These are phyloP conservation scores for Protonibea diacanthus DNA, from an alignment of 2,797 vertebrate species.

Conservation along the genomic window DNA sequence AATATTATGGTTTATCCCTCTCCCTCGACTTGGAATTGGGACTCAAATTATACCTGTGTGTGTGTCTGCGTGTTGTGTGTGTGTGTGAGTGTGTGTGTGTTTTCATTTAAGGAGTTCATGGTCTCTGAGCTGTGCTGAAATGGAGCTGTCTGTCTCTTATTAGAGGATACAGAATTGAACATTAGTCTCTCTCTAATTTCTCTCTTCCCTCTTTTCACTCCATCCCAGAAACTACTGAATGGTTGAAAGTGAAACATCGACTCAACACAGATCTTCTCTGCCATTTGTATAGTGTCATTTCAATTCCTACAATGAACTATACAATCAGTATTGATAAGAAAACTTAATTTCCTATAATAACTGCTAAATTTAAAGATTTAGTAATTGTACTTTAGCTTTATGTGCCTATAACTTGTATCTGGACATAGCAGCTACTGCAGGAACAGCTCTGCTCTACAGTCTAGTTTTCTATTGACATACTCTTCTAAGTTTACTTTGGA, in stretches of 20 bases:
- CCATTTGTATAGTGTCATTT: not conserved
- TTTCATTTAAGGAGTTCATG: conserved; percentile 63
- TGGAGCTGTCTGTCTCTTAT: conserved; percentile 60
- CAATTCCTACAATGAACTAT: not conserved
- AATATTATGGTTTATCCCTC: conserved; percentile 74
- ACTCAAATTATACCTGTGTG: conserved; percentile 58
- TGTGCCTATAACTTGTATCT: not conserved
- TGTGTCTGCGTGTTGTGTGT: conserved; percentile 20
- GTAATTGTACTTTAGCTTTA: not conserved
- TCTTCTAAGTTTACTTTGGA: conserved; percentile 35
- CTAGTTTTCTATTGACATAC: conserved; percentile 20
- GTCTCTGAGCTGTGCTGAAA: conserved; percentile 51
- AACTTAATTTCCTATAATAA: not conserved
- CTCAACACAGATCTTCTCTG: conserved; percentile 1
- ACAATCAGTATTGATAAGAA: not conserved
- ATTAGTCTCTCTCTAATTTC: conserved; percentile 7
- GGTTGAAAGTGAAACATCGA: not conserved
- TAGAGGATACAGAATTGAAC: conserved; percentile 41
- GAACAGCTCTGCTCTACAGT: conserved; percentile 6
- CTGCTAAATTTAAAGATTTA: not conserved
- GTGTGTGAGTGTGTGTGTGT: conserved; percentile 7
- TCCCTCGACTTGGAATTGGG: conserved; percentile 42
- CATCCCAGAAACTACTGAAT: conserved; percentile 16
- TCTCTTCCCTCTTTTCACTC: not conserved
- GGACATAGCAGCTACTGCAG: not conserved